Evolutionary conservation across 2,113 vertebrate species (phyloP).

Genomic region (Oreochromis aureus): DNA sequence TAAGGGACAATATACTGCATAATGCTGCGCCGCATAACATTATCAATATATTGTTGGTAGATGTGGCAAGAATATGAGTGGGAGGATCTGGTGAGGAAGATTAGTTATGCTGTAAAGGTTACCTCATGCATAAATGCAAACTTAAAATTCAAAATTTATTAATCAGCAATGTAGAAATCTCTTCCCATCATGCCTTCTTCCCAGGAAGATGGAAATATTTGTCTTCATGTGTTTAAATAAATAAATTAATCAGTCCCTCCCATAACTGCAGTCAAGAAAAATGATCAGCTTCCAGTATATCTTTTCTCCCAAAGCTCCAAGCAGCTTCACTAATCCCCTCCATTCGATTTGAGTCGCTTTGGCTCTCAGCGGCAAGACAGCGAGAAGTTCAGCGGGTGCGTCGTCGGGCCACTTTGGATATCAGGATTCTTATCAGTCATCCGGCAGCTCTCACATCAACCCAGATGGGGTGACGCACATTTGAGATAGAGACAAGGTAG

Average conservation of each 20-base stretch:
- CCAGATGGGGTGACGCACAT: background rate
- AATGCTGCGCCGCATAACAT: conserved; percentile 44
- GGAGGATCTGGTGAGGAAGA: conserved; percentile 49
- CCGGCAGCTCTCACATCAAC: background rate
- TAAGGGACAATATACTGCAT: conserved; percentile 44
- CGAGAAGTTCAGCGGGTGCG: background rate
- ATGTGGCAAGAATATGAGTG: conserved; percentile 10
- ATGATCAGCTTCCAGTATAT: conserved; percentile 36
- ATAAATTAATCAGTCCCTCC: background rate
- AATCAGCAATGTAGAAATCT: conserved; percentile 28
- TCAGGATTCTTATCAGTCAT: conserved; percentile 33
- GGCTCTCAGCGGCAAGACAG: background rate
- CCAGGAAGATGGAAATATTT: conserved; percentile 14
- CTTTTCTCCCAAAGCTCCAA: conserved; percentile 10
- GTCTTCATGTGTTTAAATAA: conserved; percentile 9
- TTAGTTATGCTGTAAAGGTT: conserved; percentile 55
- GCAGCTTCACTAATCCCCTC: conserved; percentile 36
- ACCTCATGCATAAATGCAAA: conserved; percentile 46
- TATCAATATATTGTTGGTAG: conserved; percentile 49
- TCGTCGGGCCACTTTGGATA: conserved; percentile 13
- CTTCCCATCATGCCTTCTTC: background rate
- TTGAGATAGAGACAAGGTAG: background rate
- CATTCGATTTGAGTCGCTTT: background rate
- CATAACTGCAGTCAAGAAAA: background rate
- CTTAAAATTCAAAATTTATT: conserved; percentile 39